Conservation (phyloP, 2,113 vertebrate genomes). For the Acrocephalus arundinaceus region DNA sequence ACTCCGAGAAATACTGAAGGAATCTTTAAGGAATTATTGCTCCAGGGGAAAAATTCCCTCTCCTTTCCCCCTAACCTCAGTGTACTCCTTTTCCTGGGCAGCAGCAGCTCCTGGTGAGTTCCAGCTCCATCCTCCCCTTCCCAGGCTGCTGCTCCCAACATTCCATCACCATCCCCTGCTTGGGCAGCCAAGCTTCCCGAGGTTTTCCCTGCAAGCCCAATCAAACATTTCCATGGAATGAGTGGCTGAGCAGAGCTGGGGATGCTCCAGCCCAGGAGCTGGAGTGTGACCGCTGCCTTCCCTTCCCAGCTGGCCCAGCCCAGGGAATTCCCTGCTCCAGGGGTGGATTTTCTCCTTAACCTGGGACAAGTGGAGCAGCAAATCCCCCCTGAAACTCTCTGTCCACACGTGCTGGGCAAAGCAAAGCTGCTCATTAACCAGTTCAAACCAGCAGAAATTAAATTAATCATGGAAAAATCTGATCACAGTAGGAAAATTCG, state of each 20-base stretch:
- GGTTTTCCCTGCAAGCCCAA: neutral
- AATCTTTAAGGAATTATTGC: neutral
- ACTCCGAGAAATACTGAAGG: accelerated
- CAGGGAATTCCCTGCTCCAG: neutral
- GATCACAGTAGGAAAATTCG: neutral
- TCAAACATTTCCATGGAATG: neutral
- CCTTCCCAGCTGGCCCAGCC: neutral
- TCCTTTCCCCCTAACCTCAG: neutral
- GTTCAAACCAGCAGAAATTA: neutral
- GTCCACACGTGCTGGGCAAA: neutral
- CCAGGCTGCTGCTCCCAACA: neutral
- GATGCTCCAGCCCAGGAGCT: neutral
- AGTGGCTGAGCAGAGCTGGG: neutral
- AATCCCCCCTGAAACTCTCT: neutral
- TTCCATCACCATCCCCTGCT: neutral
- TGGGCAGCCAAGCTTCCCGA: neutral
- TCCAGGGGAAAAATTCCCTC: accelerated
- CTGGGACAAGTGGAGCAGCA: neutral
- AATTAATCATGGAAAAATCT: neutral
- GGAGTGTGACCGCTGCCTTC: accelerated
- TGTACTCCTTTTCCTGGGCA: too few species aligned
- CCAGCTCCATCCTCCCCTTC: neutral
- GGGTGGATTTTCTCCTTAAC: neutral
- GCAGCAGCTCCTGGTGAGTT: neutral
- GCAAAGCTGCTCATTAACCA: neutral